Conservation (phyloP, 92 coral and sea anemone species). For the Palythoa grandiflora region DNA sequence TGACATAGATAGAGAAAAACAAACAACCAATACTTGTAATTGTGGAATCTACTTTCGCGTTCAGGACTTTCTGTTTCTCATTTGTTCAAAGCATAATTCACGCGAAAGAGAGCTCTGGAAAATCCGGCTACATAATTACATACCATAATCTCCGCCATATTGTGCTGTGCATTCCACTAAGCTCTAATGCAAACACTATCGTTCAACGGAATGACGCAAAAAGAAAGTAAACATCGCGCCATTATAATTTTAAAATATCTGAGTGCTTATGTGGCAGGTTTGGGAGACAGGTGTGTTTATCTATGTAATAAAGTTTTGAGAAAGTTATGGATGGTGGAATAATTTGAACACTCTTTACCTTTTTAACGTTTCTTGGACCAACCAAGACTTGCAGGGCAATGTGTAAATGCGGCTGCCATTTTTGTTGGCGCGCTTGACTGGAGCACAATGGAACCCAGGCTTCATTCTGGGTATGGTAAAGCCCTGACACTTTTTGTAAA, state of each 20-base stretch:
- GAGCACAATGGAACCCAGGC: not conserved
- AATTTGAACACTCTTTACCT: not conserved
- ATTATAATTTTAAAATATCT: not conserved
- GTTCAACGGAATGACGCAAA: slow-evolving; percentile 39
- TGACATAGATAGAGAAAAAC: not conserved
- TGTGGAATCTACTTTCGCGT: too few relatives aligned
- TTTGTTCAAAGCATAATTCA: not conserved
- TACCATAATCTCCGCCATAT: slow-evolving; percentile 42
- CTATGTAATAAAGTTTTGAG: not conserved
- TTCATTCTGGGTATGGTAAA: not conserved
- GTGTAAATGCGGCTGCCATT: not conserved
- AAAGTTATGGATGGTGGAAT: too few relatives aligned
- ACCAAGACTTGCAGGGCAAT: not conserved
- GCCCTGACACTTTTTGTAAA: too few relatives aligned
- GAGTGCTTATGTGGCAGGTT: slow-evolving; percentile 3
- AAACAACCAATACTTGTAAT: not conserved
- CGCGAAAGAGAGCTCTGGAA: not conserved
- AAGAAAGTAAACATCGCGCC: slow-evolving; percentile 21
- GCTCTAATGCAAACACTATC: slow-evolving; percentile 35
- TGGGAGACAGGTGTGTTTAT: not conserved
- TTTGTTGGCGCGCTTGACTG: not conserved
- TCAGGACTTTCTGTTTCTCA: not conserved
- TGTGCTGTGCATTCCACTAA: slow-evolving; percentile 35
- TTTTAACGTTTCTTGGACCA: not conserved
- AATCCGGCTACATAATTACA: not conserved